A percentile compares a stretch with the other conserved stretches of the same genome.
Evolutionary conservation across 2,113 vertebrate genomes (phyloP).

Genomic region (Pelobates fuscus): DNA sequence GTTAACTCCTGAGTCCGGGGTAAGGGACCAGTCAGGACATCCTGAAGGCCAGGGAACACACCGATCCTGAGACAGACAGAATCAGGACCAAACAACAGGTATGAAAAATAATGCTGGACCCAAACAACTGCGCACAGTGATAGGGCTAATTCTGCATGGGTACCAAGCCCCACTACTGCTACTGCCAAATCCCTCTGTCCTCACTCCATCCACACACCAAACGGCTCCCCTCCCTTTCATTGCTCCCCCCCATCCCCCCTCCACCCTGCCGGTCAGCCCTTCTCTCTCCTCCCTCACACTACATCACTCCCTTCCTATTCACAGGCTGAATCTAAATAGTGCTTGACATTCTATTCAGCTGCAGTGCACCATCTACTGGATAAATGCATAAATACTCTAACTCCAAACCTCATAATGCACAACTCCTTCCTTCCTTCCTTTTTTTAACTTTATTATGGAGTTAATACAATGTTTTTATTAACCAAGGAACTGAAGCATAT

Average conservation of each 20-base stretch:
- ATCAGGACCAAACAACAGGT: constrained; percentile 40
- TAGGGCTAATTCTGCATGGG: background rate
- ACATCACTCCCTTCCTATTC: constrained; percentile 33
- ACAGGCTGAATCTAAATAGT: constrained; percentile 7
- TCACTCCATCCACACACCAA: constrained; percentile 11
- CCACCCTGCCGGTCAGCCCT: constrained; percentile 30
- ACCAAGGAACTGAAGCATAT: too few species aligned
- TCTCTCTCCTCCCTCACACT: constrained; percentile 41
- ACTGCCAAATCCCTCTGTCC: constrained; percentile 42
- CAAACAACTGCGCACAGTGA: constrained; percentile 22
- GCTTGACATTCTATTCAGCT: background rate
- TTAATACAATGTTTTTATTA: too few species aligned
- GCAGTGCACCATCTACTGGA: constrained; percentile 20
- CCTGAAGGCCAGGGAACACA: constrained; percentile 7
- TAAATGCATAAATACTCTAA: background rate
- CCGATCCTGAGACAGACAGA: constrained; percentile 21
- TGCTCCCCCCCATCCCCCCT: constrained; percentile 18
- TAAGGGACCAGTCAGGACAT: constrained; percentile 49
- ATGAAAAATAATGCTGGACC: constrained; percentile 3
- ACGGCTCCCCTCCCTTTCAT: constrained; percentile 27
- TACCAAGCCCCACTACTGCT: constrained; percentile 33
- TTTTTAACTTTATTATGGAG: too few species aligned
- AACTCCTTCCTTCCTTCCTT: too few species aligned
- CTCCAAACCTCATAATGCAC: background rate
- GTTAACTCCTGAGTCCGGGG: constrained; percentile 40